Base-by-base conservation (phyloP, 2,113 vertebrate genomes). In the Ictalurus furcatus region DNA sequence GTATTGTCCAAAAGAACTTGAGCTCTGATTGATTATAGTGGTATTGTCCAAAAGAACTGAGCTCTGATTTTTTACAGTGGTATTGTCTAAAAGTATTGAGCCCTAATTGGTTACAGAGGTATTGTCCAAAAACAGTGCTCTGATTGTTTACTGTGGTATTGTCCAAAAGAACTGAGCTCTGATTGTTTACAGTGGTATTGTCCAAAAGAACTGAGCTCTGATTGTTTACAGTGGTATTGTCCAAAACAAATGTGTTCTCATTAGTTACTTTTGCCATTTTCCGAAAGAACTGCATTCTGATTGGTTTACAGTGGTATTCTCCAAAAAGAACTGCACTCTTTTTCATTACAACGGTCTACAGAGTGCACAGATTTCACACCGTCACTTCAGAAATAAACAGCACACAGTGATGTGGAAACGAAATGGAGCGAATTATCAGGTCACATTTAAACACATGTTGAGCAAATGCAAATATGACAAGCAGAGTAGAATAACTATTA, bases 401-500 rank as follows among this genome's bases (percentile, higher is more conserved):
- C 44, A 52, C 4, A 79, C 12, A 80, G 44, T 14, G 34, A n/a
- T 30, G 73, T 12, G 21, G 19, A 11, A 48, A 79, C 6, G n/a
- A 56, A 81, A 30, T 34, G 17, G 13, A 19, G 16, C 6, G 8
- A 81, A 58, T 58, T 30, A 34, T 34, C 48, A 58, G 79, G 79
- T 56, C 78, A 80, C 6, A 52, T 52, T 80, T 80, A 8, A 54
- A 80, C 78, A 80, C 78, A 80, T 30, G 48, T 80, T 80, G 28
- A 80, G 78, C 48, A n/a, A 54, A 79, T 54, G 13, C 12, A 56
- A 17, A 56, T 56, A 56, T 58, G n/a, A 6, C 79, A 58, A 54
- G 16, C 44, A 19, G 14, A 30, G 7, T 58, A 78, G 23, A 78
- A 52, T 28, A 74, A 74, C 17, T 71, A 34, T 17, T 71, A 34